Percentiles rank a stretch among this genome's conserved stretches.
phyloP scores from a whole-genome alignment of 2,797 vertebrate species.

The Gouania willdenowi region DNA sequence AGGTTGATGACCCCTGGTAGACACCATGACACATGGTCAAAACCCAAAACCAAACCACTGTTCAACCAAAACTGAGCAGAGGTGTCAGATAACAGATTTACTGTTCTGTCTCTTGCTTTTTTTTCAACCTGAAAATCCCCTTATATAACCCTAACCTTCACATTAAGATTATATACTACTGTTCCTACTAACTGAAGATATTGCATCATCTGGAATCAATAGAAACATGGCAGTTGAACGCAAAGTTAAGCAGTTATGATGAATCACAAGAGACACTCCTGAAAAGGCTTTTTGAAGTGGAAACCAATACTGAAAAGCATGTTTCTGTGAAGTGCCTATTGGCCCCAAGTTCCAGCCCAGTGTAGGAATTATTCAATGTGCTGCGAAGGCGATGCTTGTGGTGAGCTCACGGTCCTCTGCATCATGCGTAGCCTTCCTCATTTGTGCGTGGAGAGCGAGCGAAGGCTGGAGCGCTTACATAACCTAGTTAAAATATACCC shows the following conservation, averaged over 20 bases:
- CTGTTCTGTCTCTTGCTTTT: conserved; percentile 3
- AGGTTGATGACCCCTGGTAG: too few species aligned
- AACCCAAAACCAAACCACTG: background rate
- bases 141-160: conserved; percentile 40
- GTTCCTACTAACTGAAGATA: conserved; percentile 18
- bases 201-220: conserved; percentile 46
- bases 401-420: conserved; percentile 62
- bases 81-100: conserved; percentile 1
- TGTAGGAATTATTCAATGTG: conserved; percentile 63
- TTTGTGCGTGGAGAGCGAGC: conserved; percentile 63
- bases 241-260: conserved; percentile 16
- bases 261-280: conserved; percentile 10
- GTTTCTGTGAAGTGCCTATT: conserved; percentile 16
- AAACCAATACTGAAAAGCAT: conserved; percentile 13
- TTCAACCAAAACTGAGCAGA: background rate
- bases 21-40: conserved; percentile 6
- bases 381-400: conserved; percentile 45
- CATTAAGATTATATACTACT: conserved; percentile 34
- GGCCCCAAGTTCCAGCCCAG: conserved; percentile 26
- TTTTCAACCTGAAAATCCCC: conserved; percentile 12
- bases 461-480: conserved; percentile 76
- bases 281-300: conserved; percentile 13
- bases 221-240: conserved; percentile 18
- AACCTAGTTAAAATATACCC: conserved; percentile 80
- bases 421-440: conserved; percentile 70